phyloP scores from a whole-genome alignment of 2,797 vertebrate genomes.

The Myioborus melanocephalus region DNA sequence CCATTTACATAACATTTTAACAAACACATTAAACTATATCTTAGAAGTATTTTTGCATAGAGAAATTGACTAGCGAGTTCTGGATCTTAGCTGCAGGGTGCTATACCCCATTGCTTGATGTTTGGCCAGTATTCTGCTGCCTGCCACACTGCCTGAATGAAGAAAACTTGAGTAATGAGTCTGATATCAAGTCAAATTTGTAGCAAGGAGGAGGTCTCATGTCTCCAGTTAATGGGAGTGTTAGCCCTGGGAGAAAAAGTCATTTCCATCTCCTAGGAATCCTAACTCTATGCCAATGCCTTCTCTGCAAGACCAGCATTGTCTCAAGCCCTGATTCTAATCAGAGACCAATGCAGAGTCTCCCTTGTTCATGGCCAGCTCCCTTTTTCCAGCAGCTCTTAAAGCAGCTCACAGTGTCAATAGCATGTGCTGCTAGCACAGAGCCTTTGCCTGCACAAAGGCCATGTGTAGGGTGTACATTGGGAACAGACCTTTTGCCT shows the following conservation, averaged over 20 bases:
- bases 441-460: background rate
- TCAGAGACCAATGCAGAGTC: conserved; percentile 26
- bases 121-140: conserved; percentile 14
- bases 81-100: background rate
- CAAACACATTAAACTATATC: background rate
- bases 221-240: conserved; percentile 7
- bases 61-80: background rate
- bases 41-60: background rate
- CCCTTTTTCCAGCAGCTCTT: background rate
- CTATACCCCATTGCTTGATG: background rate
- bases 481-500: background rate
- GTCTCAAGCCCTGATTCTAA: conserved; percentile 53
- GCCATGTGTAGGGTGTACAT: background rate
- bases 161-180: conserved; percentile 35
- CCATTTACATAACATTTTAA: background rate
- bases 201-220: background rate
- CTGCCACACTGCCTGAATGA: background rate
- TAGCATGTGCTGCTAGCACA: background rate
- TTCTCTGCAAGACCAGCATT: conserved; percentile 17
- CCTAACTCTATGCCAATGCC: background rate
- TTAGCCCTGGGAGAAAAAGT: conserved; percentile 40
- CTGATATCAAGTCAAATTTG: conserved; percentile 30
- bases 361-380: background rate
- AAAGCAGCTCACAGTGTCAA: background rate
- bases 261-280: conserved; percentile 38